Conservation (phyloP, 2,797 vertebrate genomes). For the Ciconia nigra region DNA sequence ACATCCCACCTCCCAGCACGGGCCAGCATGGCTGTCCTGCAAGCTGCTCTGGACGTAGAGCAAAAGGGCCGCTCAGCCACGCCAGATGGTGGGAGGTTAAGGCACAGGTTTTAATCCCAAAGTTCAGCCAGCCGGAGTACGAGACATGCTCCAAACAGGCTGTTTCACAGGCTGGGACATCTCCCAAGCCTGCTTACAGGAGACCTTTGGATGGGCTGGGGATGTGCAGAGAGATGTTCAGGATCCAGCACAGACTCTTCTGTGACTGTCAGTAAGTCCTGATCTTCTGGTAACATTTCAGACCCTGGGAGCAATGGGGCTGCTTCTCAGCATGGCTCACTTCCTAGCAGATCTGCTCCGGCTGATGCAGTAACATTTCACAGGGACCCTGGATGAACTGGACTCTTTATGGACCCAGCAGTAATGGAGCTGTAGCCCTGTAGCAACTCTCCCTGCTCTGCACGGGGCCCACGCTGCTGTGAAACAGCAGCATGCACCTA, state of each 20-base stretch:
- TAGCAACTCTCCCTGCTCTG: not conserved
- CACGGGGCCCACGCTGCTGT: accelerated
- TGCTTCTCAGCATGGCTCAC: not conserved
- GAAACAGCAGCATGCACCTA: not conserved
- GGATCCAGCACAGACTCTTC: not conserved
- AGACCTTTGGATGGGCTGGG: not conserved
- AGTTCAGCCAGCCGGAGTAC: not conserved
- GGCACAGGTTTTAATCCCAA: constrained; percentile 74
- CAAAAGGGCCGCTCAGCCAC: not conserved
- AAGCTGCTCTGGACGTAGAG: not conserved
- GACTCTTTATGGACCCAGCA: not conserved
- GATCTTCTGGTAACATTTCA: not conserved
- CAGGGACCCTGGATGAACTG: not conserved
- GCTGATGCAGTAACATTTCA: not conserved
- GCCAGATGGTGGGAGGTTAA: constrained; percentile 26
- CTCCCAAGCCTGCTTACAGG: not conserved
- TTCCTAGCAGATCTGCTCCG: not conserved
- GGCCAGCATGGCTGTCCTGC: not conserved
- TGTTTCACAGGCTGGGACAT: not conserved
- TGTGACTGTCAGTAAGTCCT: not conserved
- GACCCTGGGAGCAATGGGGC: not conserved
- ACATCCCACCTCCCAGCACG: accelerated
- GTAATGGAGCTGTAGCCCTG: not conserved
- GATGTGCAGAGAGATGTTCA: not conserved
- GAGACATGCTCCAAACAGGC: not conserved